Evolutionary conservation across 2,888 invertebrate genomes (phyloP).

Genomic region (Apodemia duryi): DNA sequence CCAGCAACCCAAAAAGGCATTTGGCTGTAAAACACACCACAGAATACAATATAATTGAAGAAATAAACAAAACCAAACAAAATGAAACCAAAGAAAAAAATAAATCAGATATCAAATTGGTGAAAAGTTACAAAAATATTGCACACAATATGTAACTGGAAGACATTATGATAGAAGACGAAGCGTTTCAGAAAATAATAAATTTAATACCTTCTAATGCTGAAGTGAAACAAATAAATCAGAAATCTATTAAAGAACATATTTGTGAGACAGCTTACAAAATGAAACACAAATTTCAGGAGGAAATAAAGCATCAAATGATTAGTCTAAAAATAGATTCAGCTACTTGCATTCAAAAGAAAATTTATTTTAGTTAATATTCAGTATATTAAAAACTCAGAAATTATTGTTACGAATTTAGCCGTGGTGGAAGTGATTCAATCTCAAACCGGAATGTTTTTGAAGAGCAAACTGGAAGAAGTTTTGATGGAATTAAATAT

Average conservation of each 20-base stretch:
- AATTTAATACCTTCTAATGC: neutral
- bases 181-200: neutral
- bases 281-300: neutral
- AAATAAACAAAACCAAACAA: constrained; percentile 8
- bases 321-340: constrained; percentile 9
- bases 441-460: neutral
- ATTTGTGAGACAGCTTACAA: constrained; percentile 6
- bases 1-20: constrained; percentile 4
- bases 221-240: neutral
- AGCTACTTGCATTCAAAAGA: neutral
- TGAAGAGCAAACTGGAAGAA: neutral
- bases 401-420: constrained; percentile 2
- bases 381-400: neutral
- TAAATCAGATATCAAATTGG: neutral
- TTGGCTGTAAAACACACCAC: constrained; percentile 3
- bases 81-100: constrained; percentile 1
- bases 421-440: constrained; percentile 4
- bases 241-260: neutral
- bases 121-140: neutral
- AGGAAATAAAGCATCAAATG: neutral
- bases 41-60: constrained; percentile 7
- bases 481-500: neutral
- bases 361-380: constrained; percentile 8
- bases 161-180: neutral
- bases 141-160: neutral